These are phyloP conservation scores for Cryptophagus acutangulus DNA, from an alignment of 2,888 invertebrate genomes.

Conservation along the genomic window DNA sequence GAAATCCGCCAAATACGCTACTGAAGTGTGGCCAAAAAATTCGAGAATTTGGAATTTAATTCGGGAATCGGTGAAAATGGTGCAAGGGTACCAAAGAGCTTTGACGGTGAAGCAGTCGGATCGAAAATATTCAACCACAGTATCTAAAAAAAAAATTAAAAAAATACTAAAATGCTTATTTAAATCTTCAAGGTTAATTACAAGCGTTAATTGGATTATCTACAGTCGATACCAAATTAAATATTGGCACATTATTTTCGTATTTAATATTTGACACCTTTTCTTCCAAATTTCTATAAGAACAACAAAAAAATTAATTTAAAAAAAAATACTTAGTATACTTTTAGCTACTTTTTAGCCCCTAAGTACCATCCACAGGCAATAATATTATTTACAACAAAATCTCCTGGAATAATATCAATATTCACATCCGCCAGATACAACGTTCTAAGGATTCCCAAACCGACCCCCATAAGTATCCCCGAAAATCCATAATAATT, in stretches of 20 bases:
- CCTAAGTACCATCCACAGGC: slow-evolving; percentile 46
- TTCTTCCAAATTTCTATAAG: neutral
- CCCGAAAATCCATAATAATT: slow-evolving; percentile 28
- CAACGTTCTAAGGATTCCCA: slow-evolving; percentile 49
- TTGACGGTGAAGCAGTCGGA: neutral
- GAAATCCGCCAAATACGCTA: too few species aligned
- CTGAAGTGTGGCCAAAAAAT: too few species aligned
- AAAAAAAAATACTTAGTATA: neutral
- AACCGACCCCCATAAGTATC: slow-evolving; percentile 23
- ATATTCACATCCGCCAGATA: slow-evolving; percentile 61
- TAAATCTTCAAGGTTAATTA: too few species aligned
- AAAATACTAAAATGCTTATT: neutral
- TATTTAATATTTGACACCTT: too few species aligned
- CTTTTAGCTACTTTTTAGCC: slow-evolving; percentile 19
- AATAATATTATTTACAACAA: slow-evolving; percentile 69
- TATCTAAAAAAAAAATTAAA: neutral
- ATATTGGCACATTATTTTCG: too few species aligned
- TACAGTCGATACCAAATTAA: slow-evolving; percentile 4
- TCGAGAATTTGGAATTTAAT: too few species aligned
- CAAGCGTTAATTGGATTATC: slow-evolving; percentile 7
- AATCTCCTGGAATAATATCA: slow-evolving; percentile 76
- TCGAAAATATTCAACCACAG: neutral
- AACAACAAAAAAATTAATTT: neutral
- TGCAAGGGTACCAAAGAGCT: neutral
- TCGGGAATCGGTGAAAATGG: too few species aligned